Percentiles rank a stretch among this genome's conserved stretches.
phyloP scores from a whole-genome alignment of 2,113 vertebrate genomes.

The Anser cygnoides region DNA sequence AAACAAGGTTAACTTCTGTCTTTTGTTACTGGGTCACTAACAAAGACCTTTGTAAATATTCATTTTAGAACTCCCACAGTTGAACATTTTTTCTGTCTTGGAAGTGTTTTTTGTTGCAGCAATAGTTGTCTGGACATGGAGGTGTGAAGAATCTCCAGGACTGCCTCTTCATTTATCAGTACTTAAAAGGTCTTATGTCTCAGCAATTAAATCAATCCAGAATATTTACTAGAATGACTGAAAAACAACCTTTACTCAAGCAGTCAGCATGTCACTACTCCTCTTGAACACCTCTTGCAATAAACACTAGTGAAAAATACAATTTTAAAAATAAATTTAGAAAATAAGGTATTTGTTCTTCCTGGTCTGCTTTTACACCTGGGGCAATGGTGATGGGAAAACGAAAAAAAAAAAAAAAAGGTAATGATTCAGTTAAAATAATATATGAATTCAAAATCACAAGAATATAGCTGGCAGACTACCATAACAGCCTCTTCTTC shows the following conservation, averaged over 20 bases:
- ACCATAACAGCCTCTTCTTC: not conserved
- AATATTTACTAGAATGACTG: conserved; percentile 56
- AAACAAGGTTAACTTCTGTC: not conserved
- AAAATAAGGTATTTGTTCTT: not conserved
- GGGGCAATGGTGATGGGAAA: not conserved
- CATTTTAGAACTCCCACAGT: not conserved
- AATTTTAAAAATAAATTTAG: not conserved
- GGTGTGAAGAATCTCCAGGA: not conserved
- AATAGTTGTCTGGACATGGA: not conserved
- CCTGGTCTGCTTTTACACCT: not conserved
- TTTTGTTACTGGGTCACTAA: not conserved
- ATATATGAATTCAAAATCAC: not conserved
- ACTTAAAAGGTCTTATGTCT: conserved; percentile 9
- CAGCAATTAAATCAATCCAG: conserved; percentile 49
- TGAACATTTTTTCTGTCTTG: not conserved
- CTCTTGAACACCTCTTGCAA: not conserved
- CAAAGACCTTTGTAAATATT: not conserved
- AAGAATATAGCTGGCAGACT: not conserved
- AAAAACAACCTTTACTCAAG: conserved; percentile 15
- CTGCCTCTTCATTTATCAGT: not conserved
- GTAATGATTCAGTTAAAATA: not conserved
- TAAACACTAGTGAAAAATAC: not conserved
- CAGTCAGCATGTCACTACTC: not conserved
- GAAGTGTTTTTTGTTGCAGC: not conserved
- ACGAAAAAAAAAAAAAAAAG: not conserved